phyloP scores from a whole-genome alignment of 2,797 vertebrate species.

The Phylloscopus collybita region DNA sequence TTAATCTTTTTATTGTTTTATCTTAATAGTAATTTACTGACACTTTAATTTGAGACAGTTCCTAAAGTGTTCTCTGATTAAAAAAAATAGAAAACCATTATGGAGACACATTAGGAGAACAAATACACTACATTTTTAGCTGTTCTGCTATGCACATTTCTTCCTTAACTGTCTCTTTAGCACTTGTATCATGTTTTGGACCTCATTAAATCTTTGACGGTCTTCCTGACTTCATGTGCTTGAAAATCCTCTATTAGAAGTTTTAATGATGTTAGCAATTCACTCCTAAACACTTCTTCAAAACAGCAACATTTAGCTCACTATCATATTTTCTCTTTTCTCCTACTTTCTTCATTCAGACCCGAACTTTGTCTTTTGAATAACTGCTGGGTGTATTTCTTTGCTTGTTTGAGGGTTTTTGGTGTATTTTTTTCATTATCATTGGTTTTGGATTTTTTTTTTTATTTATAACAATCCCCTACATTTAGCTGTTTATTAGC shows the following conservation, averaged over 20 bases:
- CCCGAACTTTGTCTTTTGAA: background rate
- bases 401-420: background rate
- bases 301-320: background rate
- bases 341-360: background rate
- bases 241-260: background rate
- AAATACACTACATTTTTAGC: background rate
- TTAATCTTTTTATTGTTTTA: conserved; percentile 1
- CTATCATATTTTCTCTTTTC: background rate
- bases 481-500: background rate
- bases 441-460: background rate
- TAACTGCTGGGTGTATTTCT: background rate
- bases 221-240: background rate
- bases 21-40: background rate
- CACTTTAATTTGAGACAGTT: background rate
- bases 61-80: background rate
- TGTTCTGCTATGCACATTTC: background rate
- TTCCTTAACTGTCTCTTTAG: background rate
- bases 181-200: background rate
- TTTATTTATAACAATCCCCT: background rate
- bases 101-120: background rate
- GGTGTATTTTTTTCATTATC: background rate
- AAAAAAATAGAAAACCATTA: background rate
- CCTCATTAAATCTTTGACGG: background rate
- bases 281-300: background rate
- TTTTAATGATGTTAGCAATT: background rate